Evolutionary conservation across 2,888 invertebrate genomes (phyloP).

Genomic region (Phortica okadai): DNA sequence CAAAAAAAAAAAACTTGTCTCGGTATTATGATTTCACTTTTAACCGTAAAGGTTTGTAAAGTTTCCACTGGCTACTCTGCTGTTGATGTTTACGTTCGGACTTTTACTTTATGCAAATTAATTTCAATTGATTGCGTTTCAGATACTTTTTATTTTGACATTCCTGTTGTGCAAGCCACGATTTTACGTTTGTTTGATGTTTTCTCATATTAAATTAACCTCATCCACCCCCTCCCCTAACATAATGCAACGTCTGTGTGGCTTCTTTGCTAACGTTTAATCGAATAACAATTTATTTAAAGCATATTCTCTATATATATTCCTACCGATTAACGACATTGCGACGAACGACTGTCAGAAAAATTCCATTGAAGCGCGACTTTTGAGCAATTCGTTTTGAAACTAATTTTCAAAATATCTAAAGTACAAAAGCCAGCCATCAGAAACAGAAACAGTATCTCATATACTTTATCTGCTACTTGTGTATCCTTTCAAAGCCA

Average conservation of each 20-base stretch:
- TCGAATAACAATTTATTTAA: constrained; percentile 18
- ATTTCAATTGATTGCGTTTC: constrained; percentile 68
- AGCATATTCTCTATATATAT: too few relatives aligned
- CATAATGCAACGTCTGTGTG: background rate
- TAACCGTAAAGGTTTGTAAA: background rate
- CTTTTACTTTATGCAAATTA: constrained; percentile 69
- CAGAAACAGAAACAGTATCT: too few relatives aligned
- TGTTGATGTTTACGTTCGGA: constrained; percentile 5
- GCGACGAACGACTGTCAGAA: too few relatives aligned
- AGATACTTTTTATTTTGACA: constrained; percentile 66
- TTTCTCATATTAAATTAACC: background rate
- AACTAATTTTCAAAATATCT: too few relatives aligned
- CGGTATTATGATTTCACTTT: too few relatives aligned
- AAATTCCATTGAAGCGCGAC: too few relatives aligned
- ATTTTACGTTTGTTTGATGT: background rate
- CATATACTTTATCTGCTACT: too few relatives aligned
- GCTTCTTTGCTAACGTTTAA: background rate
- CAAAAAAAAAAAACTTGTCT: too few relatives aligned
- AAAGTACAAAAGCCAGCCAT: too few relatives aligned
- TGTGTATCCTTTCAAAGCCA: too few relatives aligned
- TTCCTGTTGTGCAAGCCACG: constrained; percentile 57
- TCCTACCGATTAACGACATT: too few relatives aligned
- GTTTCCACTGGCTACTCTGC: background rate
- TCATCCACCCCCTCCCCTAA: background rate
- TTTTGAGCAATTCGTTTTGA: too few relatives aligned